Conservation (phyloP, 2,797 vertebrate genomes). For the Catharus ustulatus region DNA sequence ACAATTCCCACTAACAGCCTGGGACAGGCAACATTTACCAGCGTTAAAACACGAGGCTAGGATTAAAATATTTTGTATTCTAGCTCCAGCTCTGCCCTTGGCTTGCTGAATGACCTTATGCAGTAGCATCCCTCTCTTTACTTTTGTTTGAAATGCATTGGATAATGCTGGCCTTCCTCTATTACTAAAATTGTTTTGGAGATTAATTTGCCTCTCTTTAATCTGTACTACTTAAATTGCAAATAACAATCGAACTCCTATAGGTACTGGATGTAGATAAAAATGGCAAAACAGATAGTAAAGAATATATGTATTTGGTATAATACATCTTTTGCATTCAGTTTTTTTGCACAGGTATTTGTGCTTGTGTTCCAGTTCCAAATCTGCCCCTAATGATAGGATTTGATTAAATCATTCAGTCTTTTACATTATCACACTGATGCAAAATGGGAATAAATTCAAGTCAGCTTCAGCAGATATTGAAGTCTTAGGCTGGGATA, state of each 20-base stretch:
- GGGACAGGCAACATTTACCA: constrained; percentile 51
- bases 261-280: neutral
- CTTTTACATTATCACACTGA: neutral
- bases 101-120: neutral
- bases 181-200: neutral
- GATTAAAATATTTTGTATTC: constrained; percentile 29
- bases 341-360: neutral
- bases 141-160: neutral
- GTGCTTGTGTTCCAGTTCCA: neutral
- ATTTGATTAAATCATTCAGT: neutral
- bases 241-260: neutral
- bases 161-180: neutral
- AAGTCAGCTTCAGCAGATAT: neutral
- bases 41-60: neutral
- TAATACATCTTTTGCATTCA: neutral
- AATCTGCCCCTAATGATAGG: neutral
- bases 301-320: neutral
- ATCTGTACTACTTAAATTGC: neutral
- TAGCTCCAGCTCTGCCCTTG: neutral
- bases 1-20: constrained; percentile 3
- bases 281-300: neutral
- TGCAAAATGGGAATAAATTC: neutral
- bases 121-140: neutral
- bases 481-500: neutral
- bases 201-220: neutral